A percentile compares a stretch with the other conserved stretches of the same genome.
These are phyloP conservation scores for Drosophila ohnishii DNA, from an alignment of 1,140 invertebrate species.

Conservation along the genomic window DNA sequence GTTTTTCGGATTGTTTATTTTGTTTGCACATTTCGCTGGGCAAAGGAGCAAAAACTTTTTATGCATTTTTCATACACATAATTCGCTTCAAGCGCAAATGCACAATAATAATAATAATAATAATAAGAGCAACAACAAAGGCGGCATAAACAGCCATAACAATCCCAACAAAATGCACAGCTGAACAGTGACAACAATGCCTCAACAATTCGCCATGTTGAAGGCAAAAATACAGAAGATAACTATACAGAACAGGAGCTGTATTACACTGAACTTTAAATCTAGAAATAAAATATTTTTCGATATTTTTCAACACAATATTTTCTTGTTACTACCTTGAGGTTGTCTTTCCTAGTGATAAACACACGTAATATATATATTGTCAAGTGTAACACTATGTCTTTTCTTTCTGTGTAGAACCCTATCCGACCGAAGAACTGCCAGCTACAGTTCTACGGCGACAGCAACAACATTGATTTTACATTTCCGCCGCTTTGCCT, in stretches of 20 bases:
- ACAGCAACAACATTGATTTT: constrained; percentile 74
- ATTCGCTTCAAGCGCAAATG: constrained; percentile 76
- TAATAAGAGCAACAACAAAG: constrained; percentile 50
- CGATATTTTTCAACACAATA: background rate
- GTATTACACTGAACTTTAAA: background rate
- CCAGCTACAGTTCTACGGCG: constrained; percentile 53
- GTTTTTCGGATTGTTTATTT: constrained; percentile 63
- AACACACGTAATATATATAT: background rate
- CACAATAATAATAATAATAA: constrained; percentile 65
- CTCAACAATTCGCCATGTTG: constrained; percentile 56
- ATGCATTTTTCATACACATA: constrained; percentile 70
- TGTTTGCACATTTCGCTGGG: constrained; percentile 63
- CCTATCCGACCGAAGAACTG: constrained; percentile 34
- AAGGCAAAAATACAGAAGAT: constrained; percentile 17
- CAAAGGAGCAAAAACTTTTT: constrained; percentile 66
- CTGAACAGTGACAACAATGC: constrained; percentile 72
- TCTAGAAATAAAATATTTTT: background rate
- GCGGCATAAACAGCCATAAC: constrained; percentile 63
- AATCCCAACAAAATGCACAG: constrained; percentile 52
- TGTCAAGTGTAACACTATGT: background rate
- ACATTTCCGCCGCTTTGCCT: constrained; percentile 77
- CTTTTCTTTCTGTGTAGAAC: background rate
- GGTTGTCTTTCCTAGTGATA: background rate
- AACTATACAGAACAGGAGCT: constrained; percentile 8
- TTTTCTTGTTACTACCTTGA: background rate